Base-by-base conservation (phyloP, 2,888 invertebrate species). In the Julus scanicus region DNA sequence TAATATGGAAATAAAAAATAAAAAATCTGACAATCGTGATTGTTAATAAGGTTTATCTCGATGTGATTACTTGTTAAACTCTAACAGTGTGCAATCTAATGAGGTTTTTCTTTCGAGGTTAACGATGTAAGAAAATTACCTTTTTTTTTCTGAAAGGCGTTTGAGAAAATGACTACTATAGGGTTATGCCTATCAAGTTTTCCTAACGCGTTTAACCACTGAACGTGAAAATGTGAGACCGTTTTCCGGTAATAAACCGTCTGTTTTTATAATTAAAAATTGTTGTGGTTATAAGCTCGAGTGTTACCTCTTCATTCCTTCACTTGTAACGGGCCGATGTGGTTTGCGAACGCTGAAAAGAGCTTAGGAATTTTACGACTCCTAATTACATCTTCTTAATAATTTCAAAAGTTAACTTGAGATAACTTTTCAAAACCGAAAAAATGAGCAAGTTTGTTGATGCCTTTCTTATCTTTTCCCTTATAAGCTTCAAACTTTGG, bases 1-100 rank as follows among this genome's bases (percentile, higher is more conserved):
- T 29, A 71, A 71, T 71, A 17, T 71, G 71, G 29, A 71, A 71
- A 71, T 17, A 71, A n/a, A n/a, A n/a, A n/a, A n/a, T n/a, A n/a
- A 71, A 71, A 71, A 71, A 71, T 71, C 29, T 71, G 57, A 71
- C 71, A 29, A 71, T 71, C 71, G 71, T 71, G 71, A 71, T 71
- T 71, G 71, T 71, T 71, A 71, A 71, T 71, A 71, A 71, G 15
- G 71, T 71, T 71, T 71, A 71, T 71, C 71, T 71, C 71, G 71
- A 29, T 71, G 71, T 29, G 71, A 71, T 71, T 71, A 29, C 71
- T 71, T 71, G 71, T 71, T 71, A 71, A 71, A 71, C 71, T 71
- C 71, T 71, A 9, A 8, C 71, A 71, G 71, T 71, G 20, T 71
- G 71, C n/a, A 29, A 71, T 71, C 57, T 63, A 71, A 71, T 71